phyloP scores from a whole-genome alignment of 2,888 invertebrate genomes.

The Bellardia pandia region DNA sequence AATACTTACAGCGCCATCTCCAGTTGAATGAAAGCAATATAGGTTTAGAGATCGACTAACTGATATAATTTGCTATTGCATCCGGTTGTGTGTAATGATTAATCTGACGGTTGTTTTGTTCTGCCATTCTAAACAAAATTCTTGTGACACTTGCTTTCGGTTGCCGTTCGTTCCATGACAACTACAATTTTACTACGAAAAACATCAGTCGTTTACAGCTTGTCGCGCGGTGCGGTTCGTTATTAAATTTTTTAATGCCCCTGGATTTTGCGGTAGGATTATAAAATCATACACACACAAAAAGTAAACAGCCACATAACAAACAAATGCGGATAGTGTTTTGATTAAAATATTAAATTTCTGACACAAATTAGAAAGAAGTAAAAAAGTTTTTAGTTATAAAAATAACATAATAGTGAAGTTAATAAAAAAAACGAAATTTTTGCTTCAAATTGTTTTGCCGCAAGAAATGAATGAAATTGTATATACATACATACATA shows the following conservation, averaged over 20 bases:
- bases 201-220: constrained; percentile 62
- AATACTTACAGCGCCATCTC: not conserved
- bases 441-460: not conserved
- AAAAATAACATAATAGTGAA: not conserved
- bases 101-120: not conserved
- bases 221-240: constrained; percentile 60
- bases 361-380: not conserved
- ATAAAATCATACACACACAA: not conserved
- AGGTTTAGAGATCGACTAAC: not conserved
- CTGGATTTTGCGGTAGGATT: constrained; percentile 27
- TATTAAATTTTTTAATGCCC: not conserved
- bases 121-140: constrained; percentile 42
- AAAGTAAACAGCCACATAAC: constrained; percentile 26
- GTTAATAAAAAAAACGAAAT: not conserved
- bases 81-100: not conserved
- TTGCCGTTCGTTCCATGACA: constrained; percentile 34
- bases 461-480: constrained; percentile 35
- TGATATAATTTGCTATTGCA: not conserved
- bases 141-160: constrained; percentile 51
- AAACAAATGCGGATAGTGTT: not conserved
- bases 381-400: not conserved
- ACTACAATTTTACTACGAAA: constrained; percentile 38
- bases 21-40: not conserved
- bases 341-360: not conserved
- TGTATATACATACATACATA: constrained; percentile 15